These are phyloP conservation scores for Drosophila parvula DNA, from an alignment of 1,140 invertebrate genomes.

Conservation along the genomic window DNA sequence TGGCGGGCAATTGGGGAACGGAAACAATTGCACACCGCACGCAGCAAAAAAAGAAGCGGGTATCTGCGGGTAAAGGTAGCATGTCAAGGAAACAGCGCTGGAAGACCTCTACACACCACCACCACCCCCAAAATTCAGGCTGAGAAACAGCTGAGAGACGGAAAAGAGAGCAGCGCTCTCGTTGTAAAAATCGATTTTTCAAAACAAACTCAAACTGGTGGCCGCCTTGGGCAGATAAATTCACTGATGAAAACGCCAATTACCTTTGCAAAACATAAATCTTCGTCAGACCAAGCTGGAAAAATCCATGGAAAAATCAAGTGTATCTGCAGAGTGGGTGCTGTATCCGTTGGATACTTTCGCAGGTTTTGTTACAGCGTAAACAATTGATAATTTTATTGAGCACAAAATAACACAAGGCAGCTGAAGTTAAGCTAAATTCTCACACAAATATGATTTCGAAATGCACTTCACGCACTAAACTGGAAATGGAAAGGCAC, in stretches of 20 bases:
- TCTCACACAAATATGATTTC: conserved; percentile 47
- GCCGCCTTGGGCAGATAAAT: conserved; percentile 16
- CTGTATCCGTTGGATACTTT: conserved; percentile 10
- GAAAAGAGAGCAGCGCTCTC: conserved; percentile 47
- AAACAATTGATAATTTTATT: conserved; percentile 37
- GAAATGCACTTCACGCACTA: conserved; percentile 68
- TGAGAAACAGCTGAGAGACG: conserved; percentile 47
- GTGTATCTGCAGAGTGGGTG: not conserved
- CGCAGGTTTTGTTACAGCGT: conserved; percentile 23
- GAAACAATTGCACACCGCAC: conserved; percentile 40
- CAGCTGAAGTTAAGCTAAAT: conserved; percentile 38
- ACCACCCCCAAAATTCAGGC: conserved; percentile 11
- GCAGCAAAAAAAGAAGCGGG: conserved; percentile 21
- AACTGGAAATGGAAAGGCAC: conserved; percentile 51
- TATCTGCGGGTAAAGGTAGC: conserved; percentile 43
- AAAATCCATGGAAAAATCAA: conserved; percentile 13
- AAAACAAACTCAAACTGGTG: conserved; percentile 55
- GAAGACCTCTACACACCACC: conserved; percentile 8
- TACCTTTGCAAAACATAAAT: conserved; percentile 41
- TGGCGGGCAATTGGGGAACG: conserved; percentile 13
- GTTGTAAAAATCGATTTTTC: conserved; percentile 50
- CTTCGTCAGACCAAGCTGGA: not conserved
- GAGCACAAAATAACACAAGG: conserved; percentile 11
- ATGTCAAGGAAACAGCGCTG: conserved; percentile 52
- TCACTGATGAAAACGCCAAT: conserved; percentile 26